Conservation (phyloP, 2,888 invertebrate genomes). For the Eupithecia abbreviata region DNA sequence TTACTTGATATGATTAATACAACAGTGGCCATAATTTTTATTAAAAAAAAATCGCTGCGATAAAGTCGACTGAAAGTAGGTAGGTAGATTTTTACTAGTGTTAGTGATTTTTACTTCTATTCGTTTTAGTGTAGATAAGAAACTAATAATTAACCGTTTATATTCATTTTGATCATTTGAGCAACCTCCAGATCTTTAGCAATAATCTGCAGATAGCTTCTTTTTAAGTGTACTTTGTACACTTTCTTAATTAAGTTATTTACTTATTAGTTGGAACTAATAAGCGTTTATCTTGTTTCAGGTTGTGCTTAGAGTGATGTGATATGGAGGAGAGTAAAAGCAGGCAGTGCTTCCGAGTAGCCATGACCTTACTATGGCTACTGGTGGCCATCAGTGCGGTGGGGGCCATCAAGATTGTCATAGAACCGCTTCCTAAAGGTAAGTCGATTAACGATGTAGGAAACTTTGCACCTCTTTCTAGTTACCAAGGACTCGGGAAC, state of each 20-base stretch:
- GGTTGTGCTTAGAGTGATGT: slow-evolving; percentile 57
- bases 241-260: neutral
- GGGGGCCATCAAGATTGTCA: slow-evolving; percentile 76
- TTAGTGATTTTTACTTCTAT: neutral
- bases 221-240: neutral
- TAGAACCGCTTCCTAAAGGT: slow-evolving; percentile 82
- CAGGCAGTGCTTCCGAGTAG: slow-evolving; percentile 51
- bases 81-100: neutral
- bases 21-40: neutral
- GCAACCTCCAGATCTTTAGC: neutral
- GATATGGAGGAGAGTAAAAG: slow-evolving; percentile 60
- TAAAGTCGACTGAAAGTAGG: neutral
- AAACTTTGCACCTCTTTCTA: neutral
- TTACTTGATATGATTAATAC: neutral
- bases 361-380: slow-evolving; percentile 70
- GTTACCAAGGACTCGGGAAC: neutral
- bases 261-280: neutral
- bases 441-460: slow-evolving; percentile 46
- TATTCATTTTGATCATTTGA: neutral
- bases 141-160: neutral
- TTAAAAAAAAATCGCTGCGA: neutral
- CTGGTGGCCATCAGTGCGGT: slow-evolving; percentile 65
- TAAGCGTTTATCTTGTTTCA: slow-evolving; percentile 52
- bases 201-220: neutral
- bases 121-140: neutral